These are phyloP conservation scores for Muscicapa adusta DNA, from an alignment of 2,113 vertebrate genomes.

Conservation along the genomic window DNA sequence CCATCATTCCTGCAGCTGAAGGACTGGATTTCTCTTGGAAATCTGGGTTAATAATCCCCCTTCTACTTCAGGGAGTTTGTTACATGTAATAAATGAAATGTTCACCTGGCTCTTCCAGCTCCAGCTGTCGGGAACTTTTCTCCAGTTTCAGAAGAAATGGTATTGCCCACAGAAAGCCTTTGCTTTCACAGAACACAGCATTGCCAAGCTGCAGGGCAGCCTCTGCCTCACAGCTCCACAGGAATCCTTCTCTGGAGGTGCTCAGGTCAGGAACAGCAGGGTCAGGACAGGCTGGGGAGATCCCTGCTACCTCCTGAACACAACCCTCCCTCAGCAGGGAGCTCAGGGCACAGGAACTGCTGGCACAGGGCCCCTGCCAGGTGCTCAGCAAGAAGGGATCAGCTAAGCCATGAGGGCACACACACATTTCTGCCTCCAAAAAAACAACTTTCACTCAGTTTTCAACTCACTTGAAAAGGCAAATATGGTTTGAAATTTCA, in stretches of 20 bases:
- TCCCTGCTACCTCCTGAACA: neutral
- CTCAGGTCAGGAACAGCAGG: neutral
- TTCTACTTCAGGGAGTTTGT: neutral
- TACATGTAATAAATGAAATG: neutral
- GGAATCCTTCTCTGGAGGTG: neutral
- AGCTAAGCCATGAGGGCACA: neutral
- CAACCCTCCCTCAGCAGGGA: fast-evolving
- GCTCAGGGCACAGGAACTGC: neutral
- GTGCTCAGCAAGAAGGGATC: neutral
- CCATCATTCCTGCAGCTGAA: neutral
- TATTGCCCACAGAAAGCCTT: neutral
- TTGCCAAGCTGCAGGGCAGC: neutral
- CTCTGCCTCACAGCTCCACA: neutral
- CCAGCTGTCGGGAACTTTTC: neutral
- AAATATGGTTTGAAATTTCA: neutral
- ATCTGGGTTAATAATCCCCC: neutral
- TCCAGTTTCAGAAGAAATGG: neutral
- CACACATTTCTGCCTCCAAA: neutral
- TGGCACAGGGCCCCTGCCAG: neutral
- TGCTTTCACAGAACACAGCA: neutral
- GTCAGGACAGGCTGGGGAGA: neutral
- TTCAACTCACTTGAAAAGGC: neutral
- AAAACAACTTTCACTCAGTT: neutral
- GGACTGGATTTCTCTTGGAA: neutral
- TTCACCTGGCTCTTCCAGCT: neutral